phyloP scores from a whole-genome alignment of 2,797 vertebrate species.

The Anisognathus igniventris region DNA sequence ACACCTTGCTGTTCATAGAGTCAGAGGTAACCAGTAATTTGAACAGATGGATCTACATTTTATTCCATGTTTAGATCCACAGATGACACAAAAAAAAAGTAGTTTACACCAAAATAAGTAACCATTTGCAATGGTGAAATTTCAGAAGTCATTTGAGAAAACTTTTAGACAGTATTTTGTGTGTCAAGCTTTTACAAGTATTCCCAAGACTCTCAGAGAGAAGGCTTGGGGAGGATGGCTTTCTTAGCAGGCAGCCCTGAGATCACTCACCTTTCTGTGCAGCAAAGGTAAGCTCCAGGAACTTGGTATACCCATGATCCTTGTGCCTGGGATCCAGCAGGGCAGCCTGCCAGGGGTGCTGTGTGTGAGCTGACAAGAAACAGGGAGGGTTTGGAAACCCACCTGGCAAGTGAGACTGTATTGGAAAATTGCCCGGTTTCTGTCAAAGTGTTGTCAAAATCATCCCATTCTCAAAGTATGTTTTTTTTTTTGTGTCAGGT shows the following conservation, averaged over 20 bases:
- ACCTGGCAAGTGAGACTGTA: slow-evolving; percentile 23
- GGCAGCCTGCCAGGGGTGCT: slow-evolving; percentile 16
- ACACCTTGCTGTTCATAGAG: neutral
- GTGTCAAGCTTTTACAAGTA: neutral
- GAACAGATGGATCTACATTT: neutral
- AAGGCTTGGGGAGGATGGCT: neutral
- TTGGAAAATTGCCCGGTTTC: slow-evolving; percentile 36
- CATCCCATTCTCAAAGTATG: neutral
- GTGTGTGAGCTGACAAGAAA: neutral
- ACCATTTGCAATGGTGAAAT: neutral
- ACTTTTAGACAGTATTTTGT: neutral
- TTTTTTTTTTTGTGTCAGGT: neutral
- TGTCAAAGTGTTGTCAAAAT: slow-evolving; percentile 38
- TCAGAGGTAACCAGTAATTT: neutral
- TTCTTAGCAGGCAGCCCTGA: neutral
- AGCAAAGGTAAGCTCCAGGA: neutral
- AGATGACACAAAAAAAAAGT: neutral
- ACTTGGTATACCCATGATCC: neutral
- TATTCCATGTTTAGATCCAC: neutral
- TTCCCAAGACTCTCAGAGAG: neutral
- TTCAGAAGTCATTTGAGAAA: neutral
- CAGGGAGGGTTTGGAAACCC: slow-evolving; percentile 15
- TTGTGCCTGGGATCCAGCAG: neutral
- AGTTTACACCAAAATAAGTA: neutral
- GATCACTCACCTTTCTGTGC: neutral